Base-by-base conservation (phyloP, 2,113 vertebrate genomes). In the Peromyscus maniculatus region DNA sequence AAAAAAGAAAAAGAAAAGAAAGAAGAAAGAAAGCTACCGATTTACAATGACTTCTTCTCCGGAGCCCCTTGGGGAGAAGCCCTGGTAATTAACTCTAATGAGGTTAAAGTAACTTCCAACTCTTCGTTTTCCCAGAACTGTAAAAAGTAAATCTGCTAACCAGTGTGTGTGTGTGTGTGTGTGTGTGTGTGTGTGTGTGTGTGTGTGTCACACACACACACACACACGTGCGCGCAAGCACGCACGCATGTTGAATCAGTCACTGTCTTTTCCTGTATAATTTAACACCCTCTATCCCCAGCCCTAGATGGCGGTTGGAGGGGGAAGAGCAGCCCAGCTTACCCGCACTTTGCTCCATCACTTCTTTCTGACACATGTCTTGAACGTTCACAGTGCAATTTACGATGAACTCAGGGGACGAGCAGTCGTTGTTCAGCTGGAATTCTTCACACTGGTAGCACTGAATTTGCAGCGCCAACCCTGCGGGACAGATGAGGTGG, bases 381-480 rank as follows among this genome's bases (percentile, higher is more conserved):
- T 99, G 99, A 6, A 99, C 99, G 3, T 99, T 99, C 97, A 99
- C 99, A 0, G 99, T 99, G 98, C 99, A 99, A 98, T 99, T 99
- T 89, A 99, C 99, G 1, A 99, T 99, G 98, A 99, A 99, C 97
- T 99, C 99, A 0, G 99, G 99, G 7, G 99, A 99, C 6, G 99
- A 99, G 98, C 99, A 99, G 98, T 99, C 99, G 46, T 99, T 99
- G 75, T 99, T 99, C 55, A 99, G 99, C 96, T 99, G 99, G 98
- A 99, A 99, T 98, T 99, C 99, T 97, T 99, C 99, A 66, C 99
- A 99, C 98, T 99, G 99, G 98, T 99, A 99, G 97, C 99, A 99
- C 98, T 99, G 99, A 98, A 99, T 99, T 98, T 99, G 99, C 97
- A 99, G 99, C 95, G 99, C 98, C 75, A 96, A 97, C 67, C 99